phyloP scores from a whole-genome alignment of 2,888 invertebrate species.

The Cheilosia vernalis region DNA sequence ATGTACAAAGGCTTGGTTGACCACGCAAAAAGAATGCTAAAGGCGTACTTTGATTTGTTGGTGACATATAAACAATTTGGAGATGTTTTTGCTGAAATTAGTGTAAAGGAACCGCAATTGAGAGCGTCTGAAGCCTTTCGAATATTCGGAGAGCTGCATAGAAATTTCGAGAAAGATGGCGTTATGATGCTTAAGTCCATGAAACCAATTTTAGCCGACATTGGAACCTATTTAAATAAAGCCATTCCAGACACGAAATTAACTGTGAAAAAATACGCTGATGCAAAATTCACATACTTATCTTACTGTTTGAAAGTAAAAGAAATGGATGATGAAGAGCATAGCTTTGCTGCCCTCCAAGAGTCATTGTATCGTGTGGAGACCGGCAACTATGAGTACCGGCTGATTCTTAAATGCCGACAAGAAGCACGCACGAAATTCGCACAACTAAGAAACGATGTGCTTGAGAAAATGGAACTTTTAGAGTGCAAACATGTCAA shows the following conservation, averaged over 20 bases:
- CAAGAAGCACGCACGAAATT: conserved; percentile 96
- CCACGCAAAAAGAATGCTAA: conserved; percentile 91
- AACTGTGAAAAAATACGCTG: conserved; percentile 98
- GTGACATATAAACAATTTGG: conserved; percentile 96
- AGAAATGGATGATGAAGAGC: conserved; percentile 99
- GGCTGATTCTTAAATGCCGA: conserved; percentile 96
- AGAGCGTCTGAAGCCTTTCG: conserved; percentile 97
- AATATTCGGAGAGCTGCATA: conserved; percentile 96
- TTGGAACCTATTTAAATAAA: conserved; percentile 98
- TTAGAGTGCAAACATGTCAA: conserved; percentile 99
- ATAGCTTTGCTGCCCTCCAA: conserved; percentile 94
- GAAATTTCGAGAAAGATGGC: conserved; percentile 95
- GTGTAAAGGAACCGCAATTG: conserved; percentile 97
- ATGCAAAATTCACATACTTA: conserved; percentile 99
- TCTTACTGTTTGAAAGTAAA: conserved; percentile 99
- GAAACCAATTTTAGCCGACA: conserved; percentile 96
- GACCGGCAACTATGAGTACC: conserved; percentile 99
- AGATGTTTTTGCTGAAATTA: conserved; percentile 96
- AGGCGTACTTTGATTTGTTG: conserved; percentile 94
- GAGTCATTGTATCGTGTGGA: conserved; percentile 99
- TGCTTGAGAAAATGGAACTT: conserved; percentile 97
- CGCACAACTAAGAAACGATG: conserved; percentile 93
- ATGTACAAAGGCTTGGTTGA: conserved; percentile 96
- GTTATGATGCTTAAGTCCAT: conserved; percentile 94
- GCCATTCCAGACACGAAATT: conserved; percentile 99